phyloP scores from a whole-genome alignment of 1,140 invertebrate species.

The Bombus difficillimus region DNA sequence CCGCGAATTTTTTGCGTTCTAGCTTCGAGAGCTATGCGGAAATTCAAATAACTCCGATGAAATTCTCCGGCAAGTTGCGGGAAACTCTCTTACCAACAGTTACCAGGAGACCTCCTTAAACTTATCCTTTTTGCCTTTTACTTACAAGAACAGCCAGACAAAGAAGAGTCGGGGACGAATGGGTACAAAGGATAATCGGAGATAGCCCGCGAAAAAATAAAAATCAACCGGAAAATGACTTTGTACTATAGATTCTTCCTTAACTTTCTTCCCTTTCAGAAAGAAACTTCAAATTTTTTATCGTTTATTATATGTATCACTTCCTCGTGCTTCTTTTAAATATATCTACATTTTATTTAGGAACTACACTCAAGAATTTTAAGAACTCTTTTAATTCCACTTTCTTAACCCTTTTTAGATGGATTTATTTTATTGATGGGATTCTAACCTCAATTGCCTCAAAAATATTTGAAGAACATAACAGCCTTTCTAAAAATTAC shows the following conservation, averaged over 20 bases:
- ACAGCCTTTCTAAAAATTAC: no score
- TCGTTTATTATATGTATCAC: no score
- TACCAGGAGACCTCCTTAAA: neutral
- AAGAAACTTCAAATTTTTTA: neutral
- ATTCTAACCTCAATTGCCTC: no score
- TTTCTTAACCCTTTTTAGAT: neutral
- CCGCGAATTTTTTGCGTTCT: neutral
- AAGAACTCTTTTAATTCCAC: neutral
- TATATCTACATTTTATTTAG: no score
- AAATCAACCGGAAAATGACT: slow-evolving; percentile 51
- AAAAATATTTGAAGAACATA: no score
- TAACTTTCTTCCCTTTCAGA: neutral
- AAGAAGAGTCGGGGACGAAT: slow-evolving; percentile 47
- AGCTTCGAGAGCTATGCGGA: neutral
- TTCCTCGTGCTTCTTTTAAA: no score
- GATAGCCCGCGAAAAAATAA: slow-evolving; percentile 54
- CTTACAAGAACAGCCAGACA: slow-evolving; percentile 38
- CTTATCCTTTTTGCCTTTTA: slow-evolving; percentile 23
- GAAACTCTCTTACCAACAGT: slow-evolving; percentile 29
- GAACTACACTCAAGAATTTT: no score
- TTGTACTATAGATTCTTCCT: neutral
- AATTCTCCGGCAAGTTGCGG: slow-evolving; percentile 17
- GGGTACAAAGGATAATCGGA: slow-evolving; percentile 60
- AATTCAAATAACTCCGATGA: slow-evolving; percentile 37
- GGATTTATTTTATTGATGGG: no score